Conservation (phyloP, 2,797 vertebrate genomes). For the Propithecus perrieri region DNA sequence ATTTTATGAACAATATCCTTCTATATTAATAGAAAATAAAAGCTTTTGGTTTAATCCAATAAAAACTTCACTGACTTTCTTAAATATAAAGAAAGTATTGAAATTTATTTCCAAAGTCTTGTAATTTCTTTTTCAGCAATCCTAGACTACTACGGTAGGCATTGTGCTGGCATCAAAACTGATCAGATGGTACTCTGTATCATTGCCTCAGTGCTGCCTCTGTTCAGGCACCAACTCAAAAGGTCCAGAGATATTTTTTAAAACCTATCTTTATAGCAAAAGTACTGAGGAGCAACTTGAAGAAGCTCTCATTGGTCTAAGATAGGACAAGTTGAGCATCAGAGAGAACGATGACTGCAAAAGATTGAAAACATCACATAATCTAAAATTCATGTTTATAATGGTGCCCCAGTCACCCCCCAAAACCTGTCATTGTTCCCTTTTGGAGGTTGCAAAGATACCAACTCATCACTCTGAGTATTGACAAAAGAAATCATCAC, state of each 20-base stretch:
- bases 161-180: slow-evolving; percentile 4
- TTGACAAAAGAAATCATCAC: not conserved
- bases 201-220: not conserved
- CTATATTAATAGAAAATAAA: not conserved
- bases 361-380: not conserved
- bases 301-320: not conserved
- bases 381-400: not conserved
- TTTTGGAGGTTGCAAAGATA: not conserved
- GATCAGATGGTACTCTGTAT: not conserved
- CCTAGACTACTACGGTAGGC: not conserved
- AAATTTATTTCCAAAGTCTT: not conserved
- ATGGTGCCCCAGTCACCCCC: not conserved
- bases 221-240: not conserved
- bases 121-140: slow-evolving; percentile 8
- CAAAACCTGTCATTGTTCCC: not conserved
- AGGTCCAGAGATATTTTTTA: not conserved
- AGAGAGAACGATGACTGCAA: not conserved
- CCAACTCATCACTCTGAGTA: not conserved
- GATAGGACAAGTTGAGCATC: not conserved
- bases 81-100: not conserved
- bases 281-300: not conserved
- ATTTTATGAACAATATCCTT: not conserved
- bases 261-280: slow-evolving; percentile 30
- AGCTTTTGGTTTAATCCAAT: not conserved
- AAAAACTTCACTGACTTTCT: slow-evolving; percentile 13